These are phyloP conservation scores for Tetramorium alpestre DNA, from an alignment of 1,140 invertebrate species.

Conservation along the genomic window DNA sequence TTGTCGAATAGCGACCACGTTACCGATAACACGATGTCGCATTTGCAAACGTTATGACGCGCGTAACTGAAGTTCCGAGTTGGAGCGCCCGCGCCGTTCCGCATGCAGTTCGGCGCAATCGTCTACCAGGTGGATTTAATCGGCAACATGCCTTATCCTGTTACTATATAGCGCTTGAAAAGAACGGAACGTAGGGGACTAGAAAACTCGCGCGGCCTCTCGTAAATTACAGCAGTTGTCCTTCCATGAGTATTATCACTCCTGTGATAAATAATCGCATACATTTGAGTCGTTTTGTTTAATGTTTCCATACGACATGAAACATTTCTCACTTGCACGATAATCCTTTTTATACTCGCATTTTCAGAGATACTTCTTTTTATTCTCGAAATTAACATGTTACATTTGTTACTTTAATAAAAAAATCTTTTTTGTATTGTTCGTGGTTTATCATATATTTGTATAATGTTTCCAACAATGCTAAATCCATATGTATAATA, in stretches of 20 bases:
- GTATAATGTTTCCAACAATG: not conserved
- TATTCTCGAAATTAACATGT: not conserved
- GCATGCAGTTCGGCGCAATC: not conserved
- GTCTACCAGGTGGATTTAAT: slow-evolving; percentile 30
- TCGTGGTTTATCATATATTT: not conserved
- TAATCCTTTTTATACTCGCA: not conserved
- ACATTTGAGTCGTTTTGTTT: not conserved
- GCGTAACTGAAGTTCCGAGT: not conserved
- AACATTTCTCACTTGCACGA: not conserved
- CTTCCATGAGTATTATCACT: slow-evolving; percentile 1
- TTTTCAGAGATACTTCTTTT: not conserved
- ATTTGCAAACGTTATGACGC: slow-evolving; percentile 45
- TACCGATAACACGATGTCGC: slow-evolving; percentile 38
- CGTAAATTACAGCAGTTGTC: slow-evolving; percentile 30
- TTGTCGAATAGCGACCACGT: slow-evolving; percentile 30
- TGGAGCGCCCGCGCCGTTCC: not conserved
- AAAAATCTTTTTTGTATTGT: not conserved
- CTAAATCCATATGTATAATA: not conserved
- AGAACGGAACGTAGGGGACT: not conserved
- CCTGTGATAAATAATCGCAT: not conserved
- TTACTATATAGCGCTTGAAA: not conserved
- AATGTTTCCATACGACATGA: not conserved
- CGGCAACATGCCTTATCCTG: not conserved
- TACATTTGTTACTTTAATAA: not conserved
- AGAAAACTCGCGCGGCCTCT: not conserved